These are phyloP conservation scores for Lucifuga dentata DNA, from an alignment of 2,113 vertebrate genomes.

Conservation along the genomic window DNA sequence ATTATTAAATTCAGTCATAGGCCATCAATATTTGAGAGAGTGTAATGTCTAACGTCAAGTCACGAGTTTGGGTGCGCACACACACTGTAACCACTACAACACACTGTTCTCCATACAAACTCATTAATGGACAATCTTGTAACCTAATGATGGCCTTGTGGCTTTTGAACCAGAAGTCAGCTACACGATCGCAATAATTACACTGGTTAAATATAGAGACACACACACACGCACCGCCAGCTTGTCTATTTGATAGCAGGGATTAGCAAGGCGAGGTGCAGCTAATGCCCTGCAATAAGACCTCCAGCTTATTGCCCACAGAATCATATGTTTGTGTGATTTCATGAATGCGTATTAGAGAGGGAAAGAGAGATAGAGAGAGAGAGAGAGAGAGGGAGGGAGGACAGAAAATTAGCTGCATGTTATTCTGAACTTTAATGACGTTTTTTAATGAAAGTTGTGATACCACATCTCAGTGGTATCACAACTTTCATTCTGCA, in stretches of 20 bases:
- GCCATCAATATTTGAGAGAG: conserved; percentile 4
- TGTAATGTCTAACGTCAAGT: conserved; percentile 1
- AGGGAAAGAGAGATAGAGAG: neutral
- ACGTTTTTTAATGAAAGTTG: no score
- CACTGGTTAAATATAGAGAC: conserved; percentile 27
- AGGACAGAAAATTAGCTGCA: conserved; percentile 59
- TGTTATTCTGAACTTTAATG: conserved; percentile 53
- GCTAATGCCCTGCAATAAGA: conserved; percentile 75
- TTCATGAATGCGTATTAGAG: neutral
- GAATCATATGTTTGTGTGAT: conserved; percentile 38
- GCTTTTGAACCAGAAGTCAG: conserved; percentile 56
- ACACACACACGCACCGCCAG: conserved; percentile 32
- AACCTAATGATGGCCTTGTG: conserved; percentile 62
- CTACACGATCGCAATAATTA: conserved; percentile 68
- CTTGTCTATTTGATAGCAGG: conserved; percentile 67
- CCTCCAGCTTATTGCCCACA: conserved; percentile 75
- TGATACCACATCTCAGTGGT: conserved; percentile 29
- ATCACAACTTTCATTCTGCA: conserved; percentile 41
- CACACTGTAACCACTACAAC: neutral
- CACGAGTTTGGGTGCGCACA: neutral
- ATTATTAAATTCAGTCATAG: neutral
- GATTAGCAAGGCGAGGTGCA: conserved; percentile 72
- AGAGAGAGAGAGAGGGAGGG: conserved; percentile 9
- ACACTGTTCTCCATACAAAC: conserved; percentile 9
- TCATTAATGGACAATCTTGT: conserved; percentile 51